Evolutionary conservation across 2,113 vertebrate genomes (phyloP), one percentile per base, ranked within the genome.

Genomic region (Oreochromis niloticus): DNA sequence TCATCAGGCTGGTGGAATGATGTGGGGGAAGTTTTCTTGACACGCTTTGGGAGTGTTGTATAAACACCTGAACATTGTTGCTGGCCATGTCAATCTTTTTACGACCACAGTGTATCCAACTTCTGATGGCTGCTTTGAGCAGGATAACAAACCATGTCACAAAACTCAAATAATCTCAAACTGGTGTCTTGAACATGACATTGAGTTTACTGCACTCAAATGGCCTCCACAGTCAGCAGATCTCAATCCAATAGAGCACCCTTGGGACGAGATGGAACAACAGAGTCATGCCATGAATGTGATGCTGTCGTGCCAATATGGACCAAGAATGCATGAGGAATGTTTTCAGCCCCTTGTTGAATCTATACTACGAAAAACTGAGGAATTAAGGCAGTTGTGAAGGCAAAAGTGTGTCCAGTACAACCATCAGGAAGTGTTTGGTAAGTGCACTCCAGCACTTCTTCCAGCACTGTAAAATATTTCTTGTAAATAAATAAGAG

Each of bases 51-150:
- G 63, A 41, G 34, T 22, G 34, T 41, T 19, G 7, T 11, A 22
- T 68, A 39, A 68, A 68, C 63, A 68, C 63, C 34, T 22, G 63
- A 68, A 41, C 36, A 41, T 68, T 68, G 63, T 68, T 68, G 12
- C 11, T 0, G 1, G 19, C 34, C 19, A 9, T 22, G 63, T 41
- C 63, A 39, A 68, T 41, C 34, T 22, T 22, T 22, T 68, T 68
- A 0, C 7, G 4, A 41, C 36, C 63, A 1, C 34, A 68, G 34
- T 1, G 7, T 43, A 46, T 43, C 13, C 66, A 71, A 24, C 36
- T 41, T 43, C 39, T 46, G 66, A 9, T 27, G 22, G 22, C 66
- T 16, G 8, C 39, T 43, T 73, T 9, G 39, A 73, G 39, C 66
- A 43, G 66, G 7, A 0, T 43, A 43, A 16, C n/a, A 71, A 43